Evolutionary conservation across 1,140 invertebrate species (phyloP), one percentile per base, ranked within the genome.

Genomic region (Papilio polytes): DNA sequence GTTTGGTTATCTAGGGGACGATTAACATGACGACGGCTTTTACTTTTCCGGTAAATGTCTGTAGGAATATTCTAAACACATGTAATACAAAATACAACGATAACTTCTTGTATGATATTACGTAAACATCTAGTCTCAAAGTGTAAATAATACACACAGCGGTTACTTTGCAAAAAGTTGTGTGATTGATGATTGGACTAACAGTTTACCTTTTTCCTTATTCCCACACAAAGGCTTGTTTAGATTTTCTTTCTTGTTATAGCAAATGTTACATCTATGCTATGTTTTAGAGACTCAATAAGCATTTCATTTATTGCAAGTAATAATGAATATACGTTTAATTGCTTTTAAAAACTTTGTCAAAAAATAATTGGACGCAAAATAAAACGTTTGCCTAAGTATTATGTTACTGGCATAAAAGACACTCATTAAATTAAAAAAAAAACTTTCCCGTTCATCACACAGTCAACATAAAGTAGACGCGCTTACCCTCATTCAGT

Each of bases 81-180:
- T 3, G 3, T 70, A 70, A 70, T 31, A 15, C 31, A 36, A 26
- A 36, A 70, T 31, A 31, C 7, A 15, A 31, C 26, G 26, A 31
- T 70, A 15, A 63, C 8, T 26, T 22, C 22, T 20, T 59, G 6
- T 48, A 51, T 18, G 8, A 9, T 59, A 22, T 22, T 63, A 63
- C 22, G 31, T 36, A 70, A 12, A 26, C 59, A 26, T 13, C 20
- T 31, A 12, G 63, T 70, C 3, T 70, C 12, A 70, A 31, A 66
- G 22, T 26, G 12, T 66, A 66, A 66, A 26, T 20, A 26, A 63
- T 22, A 12, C 26, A 63, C 22, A 36, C 26, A 15, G 15, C 13
- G 13, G 63, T 70, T 70, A 70, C 63, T 70, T 70, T 70, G 63
- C 63, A 70, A 70, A 70, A 70, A 70, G 63, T 70, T 70, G 13